A percentile compares a stretch with the other conserved stretches of the same genome.
phyloP scores from a whole-genome alignment of 2,888 invertebrate species.

The Tinea semifulvella region DNA sequence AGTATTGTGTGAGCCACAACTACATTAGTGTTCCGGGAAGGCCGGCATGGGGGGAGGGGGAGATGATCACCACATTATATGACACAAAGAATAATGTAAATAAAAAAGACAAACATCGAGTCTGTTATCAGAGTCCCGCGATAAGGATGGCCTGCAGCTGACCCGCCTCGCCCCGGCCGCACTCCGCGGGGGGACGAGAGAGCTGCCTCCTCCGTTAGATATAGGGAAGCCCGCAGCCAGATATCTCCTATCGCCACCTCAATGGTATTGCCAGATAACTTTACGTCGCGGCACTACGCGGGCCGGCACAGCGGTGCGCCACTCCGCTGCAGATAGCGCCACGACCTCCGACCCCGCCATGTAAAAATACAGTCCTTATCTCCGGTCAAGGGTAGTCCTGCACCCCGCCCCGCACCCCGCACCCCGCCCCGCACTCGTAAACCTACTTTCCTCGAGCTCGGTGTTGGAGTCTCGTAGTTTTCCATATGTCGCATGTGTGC shows the following conservation, averaged over 20 bases:
- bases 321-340: not conserved
- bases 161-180: constrained; percentile 13
- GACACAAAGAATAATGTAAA: constrained; percentile 18
- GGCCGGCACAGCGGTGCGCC: not conserved
- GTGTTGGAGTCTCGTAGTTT: too few species aligned
- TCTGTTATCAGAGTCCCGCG: constrained; percentile 18
- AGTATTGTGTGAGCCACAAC: too few species aligned
- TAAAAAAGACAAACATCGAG: constrained; percentile 20
- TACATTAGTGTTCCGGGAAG: too few species aligned
- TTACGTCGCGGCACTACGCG: not conserved
- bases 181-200: too few species aligned
- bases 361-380: constrained; percentile 6
- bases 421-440: too few species aligned
- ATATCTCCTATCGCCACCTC: not conserved
- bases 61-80: constrained; percentile 11
- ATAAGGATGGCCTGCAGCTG: constrained; percentile 20
- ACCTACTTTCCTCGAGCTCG: too few species aligned
- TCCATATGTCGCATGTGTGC: too few species aligned
- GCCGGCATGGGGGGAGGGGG: too few species aligned
- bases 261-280: not conserved
- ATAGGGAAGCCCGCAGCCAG: too few species aligned
- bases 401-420: too few species aligned
- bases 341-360: constrained; percentile 5
- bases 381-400: too few species aligned
- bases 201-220: too few species aligned